Conservation (phyloP, 1,140 invertebrate species). For the Dinoponera quadriceps region DNA sequence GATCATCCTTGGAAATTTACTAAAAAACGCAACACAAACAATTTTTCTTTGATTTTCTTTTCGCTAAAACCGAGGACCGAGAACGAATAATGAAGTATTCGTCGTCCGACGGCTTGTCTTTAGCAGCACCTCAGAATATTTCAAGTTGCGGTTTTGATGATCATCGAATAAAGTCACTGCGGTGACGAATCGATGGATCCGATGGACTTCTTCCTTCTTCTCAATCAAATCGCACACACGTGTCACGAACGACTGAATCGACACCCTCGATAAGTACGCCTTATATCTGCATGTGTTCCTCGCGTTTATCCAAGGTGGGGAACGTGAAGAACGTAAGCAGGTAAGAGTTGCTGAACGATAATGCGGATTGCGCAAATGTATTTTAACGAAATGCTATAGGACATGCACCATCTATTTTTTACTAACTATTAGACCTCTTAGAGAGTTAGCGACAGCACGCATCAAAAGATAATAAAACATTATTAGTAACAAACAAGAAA, state of each 20-base stretch:
- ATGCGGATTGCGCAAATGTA: not conserved
- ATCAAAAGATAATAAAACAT: too few species aligned
- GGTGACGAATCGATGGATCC: too few species aligned
- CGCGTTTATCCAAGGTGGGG: slow-evolving; percentile 47
- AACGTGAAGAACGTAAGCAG: slow-evolving; percentile 20
- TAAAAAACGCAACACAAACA: not conserved
- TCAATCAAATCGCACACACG: slow-evolving; percentile 17
- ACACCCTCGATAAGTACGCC: slow-evolving; percentile 68
- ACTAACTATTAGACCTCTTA: too few species aligned
- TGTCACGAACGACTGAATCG: slow-evolving; percentile 67
- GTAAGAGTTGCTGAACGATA: slow-evolving; percentile 39
- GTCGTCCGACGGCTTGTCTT: not conserved
- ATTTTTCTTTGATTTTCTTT: not conserved
- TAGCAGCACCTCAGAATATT: too few species aligned
- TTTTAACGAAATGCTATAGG: too few species aligned
- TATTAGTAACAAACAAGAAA: too few species aligned
- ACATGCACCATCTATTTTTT: too few species aligned
- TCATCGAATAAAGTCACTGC: too few species aligned
- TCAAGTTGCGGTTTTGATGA: too few species aligned
- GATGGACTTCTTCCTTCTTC: not conserved
- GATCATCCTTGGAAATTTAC: slow-evolving; percentile 66
- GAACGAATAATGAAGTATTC: too few species aligned
- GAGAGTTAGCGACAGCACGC: too few species aligned
- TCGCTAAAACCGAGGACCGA: not conserved
- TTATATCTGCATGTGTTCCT: slow-evolving; percentile 70